These are phyloP conservation scores for Stomorhina lunata DNA, from an alignment of 2,888 invertebrate genomes.

Conservation along the genomic window DNA sequence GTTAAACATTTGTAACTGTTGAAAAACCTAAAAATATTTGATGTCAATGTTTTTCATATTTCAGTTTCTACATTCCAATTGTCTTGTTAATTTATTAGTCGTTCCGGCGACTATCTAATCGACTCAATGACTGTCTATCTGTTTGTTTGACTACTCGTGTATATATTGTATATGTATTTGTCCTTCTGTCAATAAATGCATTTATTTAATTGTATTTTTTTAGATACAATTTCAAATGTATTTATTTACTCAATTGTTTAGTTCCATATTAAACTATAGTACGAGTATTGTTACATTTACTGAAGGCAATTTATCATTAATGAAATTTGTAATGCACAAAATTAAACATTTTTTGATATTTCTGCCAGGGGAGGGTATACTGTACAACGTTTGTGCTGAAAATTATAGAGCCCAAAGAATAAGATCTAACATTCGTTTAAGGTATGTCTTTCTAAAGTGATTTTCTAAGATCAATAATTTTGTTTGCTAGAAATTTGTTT, in stretches of 20 bases:
- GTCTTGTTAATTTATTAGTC: not conserved
- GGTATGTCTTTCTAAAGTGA: too few species aligned
- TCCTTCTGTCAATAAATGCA: conserved; percentile 21
- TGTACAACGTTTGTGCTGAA: too few species aligned
- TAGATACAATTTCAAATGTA: conserved; percentile 13
- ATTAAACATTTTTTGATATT: too few species aligned
- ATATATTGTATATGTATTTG: not conserved
- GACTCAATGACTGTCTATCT: too few species aligned
- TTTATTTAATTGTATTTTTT: conserved; percentile 14
- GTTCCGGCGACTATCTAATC: too few species aligned
- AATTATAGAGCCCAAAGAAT: too few species aligned
- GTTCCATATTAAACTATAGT: conserved; percentile 5
- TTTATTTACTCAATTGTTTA: conserved; percentile 59
- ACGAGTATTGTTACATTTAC: too few species aligned
- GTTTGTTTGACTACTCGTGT: not conserved
- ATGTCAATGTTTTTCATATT: not conserved
- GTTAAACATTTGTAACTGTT: not conserved
- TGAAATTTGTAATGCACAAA: conserved; percentile 42
- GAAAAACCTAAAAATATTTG: not conserved
- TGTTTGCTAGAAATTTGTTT: too few species aligned
- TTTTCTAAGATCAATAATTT: too few species aligned
- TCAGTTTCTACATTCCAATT: conserved; percentile 1
- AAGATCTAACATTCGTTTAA: too few species aligned
- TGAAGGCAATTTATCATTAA: conserved; percentile 47
- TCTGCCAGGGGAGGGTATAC: too few species aligned